These are phyloP conservation scores for Pheosia tremula DNA, from an alignment of 2,888 invertebrate genomes.

Conservation along the genomic window DNA sequence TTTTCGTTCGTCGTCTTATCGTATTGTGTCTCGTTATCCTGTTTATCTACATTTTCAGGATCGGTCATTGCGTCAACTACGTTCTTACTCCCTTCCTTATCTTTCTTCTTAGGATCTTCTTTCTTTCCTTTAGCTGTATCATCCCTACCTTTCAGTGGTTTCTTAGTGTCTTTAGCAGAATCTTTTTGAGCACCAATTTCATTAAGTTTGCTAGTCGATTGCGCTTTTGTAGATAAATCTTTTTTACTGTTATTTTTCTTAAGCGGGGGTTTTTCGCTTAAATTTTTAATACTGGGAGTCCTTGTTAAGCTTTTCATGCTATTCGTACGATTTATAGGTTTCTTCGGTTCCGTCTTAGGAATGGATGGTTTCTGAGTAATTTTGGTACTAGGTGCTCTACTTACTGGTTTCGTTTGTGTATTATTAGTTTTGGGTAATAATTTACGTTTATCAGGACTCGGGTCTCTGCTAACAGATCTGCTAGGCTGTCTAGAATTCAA, in stretches of 20 bases:
- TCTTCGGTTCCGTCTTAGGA: slow-evolving; percentile 65
- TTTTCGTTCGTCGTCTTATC: slow-evolving; percentile 73
- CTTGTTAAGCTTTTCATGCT: slow-evolving; percentile 73
- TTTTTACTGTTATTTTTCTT: slow-evolving; percentile 67
- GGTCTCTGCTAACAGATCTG: slow-evolving; percentile 69
- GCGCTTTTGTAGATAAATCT: slow-evolving; percentile 60
- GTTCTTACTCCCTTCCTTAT: slow-evolving; percentile 39
- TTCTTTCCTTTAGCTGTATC: slow-evolving; percentile 37
- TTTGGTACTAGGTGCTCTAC: slow-evolving; percentile 62
- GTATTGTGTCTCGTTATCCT: slow-evolving; percentile 79
- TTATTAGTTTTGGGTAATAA: slow-evolving; percentile 46
- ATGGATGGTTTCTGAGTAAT: slow-evolving; percentile 58
- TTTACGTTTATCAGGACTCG: slow-evolving; percentile 74
- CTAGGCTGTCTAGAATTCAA: slow-evolving; percentile 74
- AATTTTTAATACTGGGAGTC: slow-evolving; percentile 70
- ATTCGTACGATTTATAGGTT: slow-evolving; percentile 69
- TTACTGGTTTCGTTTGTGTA: slow-evolving; percentile 53
- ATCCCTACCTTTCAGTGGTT: slow-evolving; percentile 29
- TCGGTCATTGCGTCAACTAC: slow-evolving; percentile 50
- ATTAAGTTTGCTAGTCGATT: slow-evolving; percentile 63
- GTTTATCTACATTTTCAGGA: slow-evolving; percentile 60
- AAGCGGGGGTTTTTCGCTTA: slow-evolving; percentile 68
- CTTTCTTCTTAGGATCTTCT: slow-evolving; percentile 32
- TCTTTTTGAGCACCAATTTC: slow-evolving; percentile 57
- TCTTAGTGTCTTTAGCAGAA: slow-evolving; percentile 44